Percentiles rank a stretch among this genome's conserved stretches.
These are phyloP conservation scores for Dicranocentrus wangi DNA, from an alignment of 2,888 invertebrate genomes.

Conservation along the genomic window DNA sequence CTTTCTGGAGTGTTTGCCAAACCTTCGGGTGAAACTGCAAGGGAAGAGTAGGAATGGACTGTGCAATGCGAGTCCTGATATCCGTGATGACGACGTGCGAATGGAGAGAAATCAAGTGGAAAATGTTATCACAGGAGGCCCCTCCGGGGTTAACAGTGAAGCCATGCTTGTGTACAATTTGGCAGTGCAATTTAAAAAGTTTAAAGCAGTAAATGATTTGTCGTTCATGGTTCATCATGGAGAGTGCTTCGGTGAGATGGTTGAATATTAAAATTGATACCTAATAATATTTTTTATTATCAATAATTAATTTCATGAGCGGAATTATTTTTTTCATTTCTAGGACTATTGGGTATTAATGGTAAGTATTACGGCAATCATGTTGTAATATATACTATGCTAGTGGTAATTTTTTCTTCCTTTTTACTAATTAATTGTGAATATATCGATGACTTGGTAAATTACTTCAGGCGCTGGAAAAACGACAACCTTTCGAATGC, in stretches of 20 bases:
- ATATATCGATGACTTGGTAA: too few relatives aligned
- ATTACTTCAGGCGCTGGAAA: slow-evolving; percentile 76
- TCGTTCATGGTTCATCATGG: slow-evolving; percentile 80
- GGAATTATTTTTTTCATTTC: neutral
- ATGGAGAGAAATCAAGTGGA: neutral
- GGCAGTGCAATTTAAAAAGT: slow-evolving; percentile 73
- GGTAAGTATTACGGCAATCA: too few relatives aligned
- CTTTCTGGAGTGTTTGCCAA: too few relatives aligned
- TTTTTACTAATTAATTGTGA: too few relatives aligned
- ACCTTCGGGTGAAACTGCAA: too few relatives aligned
- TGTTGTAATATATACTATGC: too few relatives aligned
- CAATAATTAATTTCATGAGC: too few relatives aligned
- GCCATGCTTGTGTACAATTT: slow-evolving; percentile 57
- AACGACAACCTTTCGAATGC: slow-evolving; percentile 78
- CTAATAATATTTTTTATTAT: too few relatives aligned
- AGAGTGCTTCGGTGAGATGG: slow-evolving; percentile 76
- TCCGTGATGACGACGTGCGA: slow-evolving; percentile 37
- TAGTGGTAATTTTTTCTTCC: too few relatives aligned
- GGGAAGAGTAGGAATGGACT: too few relatives aligned
- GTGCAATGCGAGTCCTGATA: too few relatives aligned
- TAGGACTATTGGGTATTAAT: slow-evolving; percentile 27
- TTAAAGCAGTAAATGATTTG: slow-evolving; percentile 80
- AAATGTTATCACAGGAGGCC: neutral
- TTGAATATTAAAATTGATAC: too few relatives aligned
- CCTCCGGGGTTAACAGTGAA: neutral